Base-by-base conservation (phyloP, 2,888 invertebrate genomes). In the Tyria jacobaeae region DNA sequence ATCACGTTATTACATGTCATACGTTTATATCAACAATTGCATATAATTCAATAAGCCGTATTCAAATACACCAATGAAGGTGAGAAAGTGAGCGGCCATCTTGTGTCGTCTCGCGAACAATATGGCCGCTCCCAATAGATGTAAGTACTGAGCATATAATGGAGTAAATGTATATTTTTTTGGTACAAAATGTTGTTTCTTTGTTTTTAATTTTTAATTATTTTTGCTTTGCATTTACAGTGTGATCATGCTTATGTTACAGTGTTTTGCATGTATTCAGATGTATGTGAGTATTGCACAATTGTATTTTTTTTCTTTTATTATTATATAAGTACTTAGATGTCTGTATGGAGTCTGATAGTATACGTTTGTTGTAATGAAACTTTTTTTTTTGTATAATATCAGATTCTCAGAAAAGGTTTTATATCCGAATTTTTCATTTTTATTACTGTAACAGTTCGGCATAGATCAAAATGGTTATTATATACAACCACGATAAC, bases 261-360 rank as follows among this genome's bases (percentile, higher is more conserved):
- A 90, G 91, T 91, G 89, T 92, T 88, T 82, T 91, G 94, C 94
- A 93, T 93, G 93, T 91, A 86, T 82, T 88, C 87, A 84, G 85
- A 86, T 89, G 91, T 91, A 84, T 89, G 92, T 92, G 91, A 92
- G 92, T 93, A 93, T 76, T 92, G 92, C 92, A 92, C 92, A 90
- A 89, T 88, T 89, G 89, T 89, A 89, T 87, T 90, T 87, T 87
- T 79, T 72, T 80, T 79, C 81, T 75, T 70, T 78, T 31, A 17
- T 44, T 39, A 52, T 81, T 73, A 71, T 77, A 71, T 73, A 72
- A 67, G 52, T 71, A 75, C 68, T 72, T 86, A 86, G 85, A 84
- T 82, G 81, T 88, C 84, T 87, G 85, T 88, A 80, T 64, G 79
- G 84, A 82, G 84, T 82, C 84, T 89, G 88, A 86, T 88, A 85